Conservation (phyloP, 2,888 invertebrate species). For the Epirrhoe tristata region DNA sequence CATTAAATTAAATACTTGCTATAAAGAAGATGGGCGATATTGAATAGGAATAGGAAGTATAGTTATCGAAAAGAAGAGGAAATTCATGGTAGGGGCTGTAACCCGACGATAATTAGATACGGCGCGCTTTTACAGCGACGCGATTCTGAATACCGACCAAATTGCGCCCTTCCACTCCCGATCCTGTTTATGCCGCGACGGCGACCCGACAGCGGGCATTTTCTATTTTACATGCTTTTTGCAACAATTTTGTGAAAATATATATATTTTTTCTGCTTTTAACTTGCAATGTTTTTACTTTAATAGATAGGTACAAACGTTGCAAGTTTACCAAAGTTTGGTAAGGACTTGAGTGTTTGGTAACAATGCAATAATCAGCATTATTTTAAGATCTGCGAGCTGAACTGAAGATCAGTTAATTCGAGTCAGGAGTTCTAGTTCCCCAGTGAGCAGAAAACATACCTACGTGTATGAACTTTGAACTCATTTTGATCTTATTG, state of each 20-base stretch:
- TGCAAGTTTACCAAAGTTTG: too few relatives aligned
- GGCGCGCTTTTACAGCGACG: slow-evolving; percentile 82
- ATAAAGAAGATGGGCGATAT: neutral
- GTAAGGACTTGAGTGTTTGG: too few relatives aligned
- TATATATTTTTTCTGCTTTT: neutral
- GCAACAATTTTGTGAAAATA: neutral
- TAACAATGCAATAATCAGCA: too few relatives aligned
- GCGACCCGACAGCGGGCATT: slow-evolving; percentile 62
- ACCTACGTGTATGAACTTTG: too few relatives aligned
- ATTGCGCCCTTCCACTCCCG: slow-evolving; percentile 82
- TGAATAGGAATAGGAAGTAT: slow-evolving; percentile 1
- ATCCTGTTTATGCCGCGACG: slow-evolving; percentile 75
- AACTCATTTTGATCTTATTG: too few relatives aligned
- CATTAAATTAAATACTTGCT: neutral
- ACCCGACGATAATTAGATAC: slow-evolving; percentile 82
- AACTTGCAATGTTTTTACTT: neutral
- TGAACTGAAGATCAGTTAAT: too few relatives aligned
- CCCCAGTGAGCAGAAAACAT: too few relatives aligned
- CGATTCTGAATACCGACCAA: slow-evolving; percentile 81
- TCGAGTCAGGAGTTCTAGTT: too few relatives aligned
- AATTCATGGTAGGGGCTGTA: slow-evolving; percentile 49
- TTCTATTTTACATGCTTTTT: slow-evolving; percentile 26
- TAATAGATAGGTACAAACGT: too few relatives aligned
- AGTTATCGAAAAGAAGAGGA: slow-evolving; percentile 3
- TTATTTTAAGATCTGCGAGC: too few relatives aligned